phyloP scores from a whole-genome alignment of 2,113 vertebrate species.

The Gracilinanus agilis region DNA sequence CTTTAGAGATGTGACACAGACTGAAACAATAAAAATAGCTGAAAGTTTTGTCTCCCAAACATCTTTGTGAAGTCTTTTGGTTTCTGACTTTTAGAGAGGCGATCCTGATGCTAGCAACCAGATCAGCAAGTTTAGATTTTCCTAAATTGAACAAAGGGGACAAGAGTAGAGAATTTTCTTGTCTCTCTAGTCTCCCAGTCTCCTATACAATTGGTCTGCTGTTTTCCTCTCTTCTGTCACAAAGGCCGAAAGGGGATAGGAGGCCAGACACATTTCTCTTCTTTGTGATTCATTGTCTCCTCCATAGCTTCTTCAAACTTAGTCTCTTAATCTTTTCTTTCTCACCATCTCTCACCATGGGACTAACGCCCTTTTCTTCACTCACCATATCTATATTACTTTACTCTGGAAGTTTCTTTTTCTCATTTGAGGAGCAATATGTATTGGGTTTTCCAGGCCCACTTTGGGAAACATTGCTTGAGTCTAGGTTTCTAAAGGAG shows the following conservation, averaged over 20 bases:
- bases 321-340: background rate
- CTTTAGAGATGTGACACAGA: background rate
- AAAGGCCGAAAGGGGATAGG: background rate
- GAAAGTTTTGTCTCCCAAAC: background rate
- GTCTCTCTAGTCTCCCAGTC: background rate
- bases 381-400: background rate
- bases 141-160: background rate
- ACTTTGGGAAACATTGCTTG: conserved; percentile 27
- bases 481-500: background rate
- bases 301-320: background rate
- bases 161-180: background rate
- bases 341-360: background rate
- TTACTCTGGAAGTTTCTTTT: conserved; percentile 2
- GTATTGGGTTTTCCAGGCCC: background rate
- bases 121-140: background rate
- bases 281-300: background rate
- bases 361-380: background rate
- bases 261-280: background rate
- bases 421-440: background rate
- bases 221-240: background rate
- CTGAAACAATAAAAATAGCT: background rate
- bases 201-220: background rate
- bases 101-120: background rate
- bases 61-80: background rate
- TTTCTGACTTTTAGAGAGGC: background rate